Base-by-base conservation (phyloP, 2,113 vertebrate genomes). In the Pavo muticus region DNA sequence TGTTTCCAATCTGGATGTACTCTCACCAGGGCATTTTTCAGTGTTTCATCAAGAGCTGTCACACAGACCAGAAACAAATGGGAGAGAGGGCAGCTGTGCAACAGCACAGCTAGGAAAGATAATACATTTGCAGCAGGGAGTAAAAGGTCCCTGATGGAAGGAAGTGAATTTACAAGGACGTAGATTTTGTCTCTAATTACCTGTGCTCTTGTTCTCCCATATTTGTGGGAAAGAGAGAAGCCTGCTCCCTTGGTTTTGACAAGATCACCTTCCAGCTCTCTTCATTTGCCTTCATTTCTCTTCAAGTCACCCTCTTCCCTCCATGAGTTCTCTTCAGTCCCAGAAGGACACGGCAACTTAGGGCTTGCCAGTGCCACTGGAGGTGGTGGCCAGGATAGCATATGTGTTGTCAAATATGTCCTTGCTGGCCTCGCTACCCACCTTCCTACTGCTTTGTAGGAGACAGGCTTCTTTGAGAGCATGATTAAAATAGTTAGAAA, bases 281-380 rank as follows among this genome's bases (percentile, higher is more conserved):
- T 88, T 32, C 59, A 10, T n/a, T 45, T 71, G 17, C 20, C 11
- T 18, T 90, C 24, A 14, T 30, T 71, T 64, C 12, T 21, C 45
- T 42, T 71, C 52, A 64, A 68, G 25, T 4, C 23, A 64, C n/a
- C 13, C 57, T 11, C 5, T 29, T 5, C 24, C 5, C 7, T 64
- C 25, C 21, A 2, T 12, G 83, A 70, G 30, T 57, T 77, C 44
- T 29, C 29, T 19, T 35, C 72, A 11, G 1, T 5, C 17, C 3
- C 7, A 4, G 29, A 9, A 61, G 24, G 14, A 64, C 8, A 39
- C 0, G 0, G 17, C 30, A 50, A 0, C 16, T 3, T 0, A 61
- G 59, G 59, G 21, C 59, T 54, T 37, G 21, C 8, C 0, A 0
- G 11, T 48, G 35, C 6, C 29, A 24, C 7, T 64, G 21, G 37